These are phyloP conservation scores for Falco novaeseelandiae DNA, from an alignment of 2,797 vertebrate genomes.

Conservation along the genomic window DNA sequence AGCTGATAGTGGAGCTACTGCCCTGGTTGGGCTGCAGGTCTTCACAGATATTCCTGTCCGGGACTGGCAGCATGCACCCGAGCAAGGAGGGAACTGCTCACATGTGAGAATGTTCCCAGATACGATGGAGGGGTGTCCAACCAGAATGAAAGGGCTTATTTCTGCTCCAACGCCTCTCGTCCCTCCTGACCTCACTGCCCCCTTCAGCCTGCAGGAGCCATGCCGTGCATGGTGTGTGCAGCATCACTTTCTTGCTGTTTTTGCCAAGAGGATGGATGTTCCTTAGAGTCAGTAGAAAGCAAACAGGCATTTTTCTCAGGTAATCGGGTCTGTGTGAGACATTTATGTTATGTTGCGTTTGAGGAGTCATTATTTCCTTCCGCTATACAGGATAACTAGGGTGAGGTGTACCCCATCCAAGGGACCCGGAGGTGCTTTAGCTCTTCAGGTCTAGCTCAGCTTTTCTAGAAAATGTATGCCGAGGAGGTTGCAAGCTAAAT, in stretches of 20 bases:
- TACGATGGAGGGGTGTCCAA: accelerated
- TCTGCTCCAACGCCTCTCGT: not conserved
- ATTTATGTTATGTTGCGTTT: not conserved
- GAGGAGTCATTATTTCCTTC: not conserved
- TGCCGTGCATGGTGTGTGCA: accelerated
- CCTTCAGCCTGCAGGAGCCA: not conserved
- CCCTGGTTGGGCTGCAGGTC: not conserved
- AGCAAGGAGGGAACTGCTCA: not conserved
- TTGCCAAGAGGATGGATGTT: not conserved
- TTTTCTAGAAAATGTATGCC: not conserved
- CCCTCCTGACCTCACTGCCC: accelerated
- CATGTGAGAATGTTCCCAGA: not conserved
- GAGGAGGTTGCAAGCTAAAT: not conserved
- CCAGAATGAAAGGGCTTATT: not conserved
- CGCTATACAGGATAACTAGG: not conserved
- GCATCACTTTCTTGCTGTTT: not conserved
- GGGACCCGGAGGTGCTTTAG: not conserved
- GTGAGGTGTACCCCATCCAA: not conserved
- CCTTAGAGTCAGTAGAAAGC: not conserved
- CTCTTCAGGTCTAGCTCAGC: not conserved
- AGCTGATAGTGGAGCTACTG: not conserved
- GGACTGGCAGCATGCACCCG: not conserved
- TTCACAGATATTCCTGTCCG: not conserved
- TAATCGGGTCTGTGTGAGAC: not conserved
- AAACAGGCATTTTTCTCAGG: not conserved